Evolutionary conservation across 2,888 invertebrate species (phyloP).

Genomic region (Trichogramma evanescens): DNA sequence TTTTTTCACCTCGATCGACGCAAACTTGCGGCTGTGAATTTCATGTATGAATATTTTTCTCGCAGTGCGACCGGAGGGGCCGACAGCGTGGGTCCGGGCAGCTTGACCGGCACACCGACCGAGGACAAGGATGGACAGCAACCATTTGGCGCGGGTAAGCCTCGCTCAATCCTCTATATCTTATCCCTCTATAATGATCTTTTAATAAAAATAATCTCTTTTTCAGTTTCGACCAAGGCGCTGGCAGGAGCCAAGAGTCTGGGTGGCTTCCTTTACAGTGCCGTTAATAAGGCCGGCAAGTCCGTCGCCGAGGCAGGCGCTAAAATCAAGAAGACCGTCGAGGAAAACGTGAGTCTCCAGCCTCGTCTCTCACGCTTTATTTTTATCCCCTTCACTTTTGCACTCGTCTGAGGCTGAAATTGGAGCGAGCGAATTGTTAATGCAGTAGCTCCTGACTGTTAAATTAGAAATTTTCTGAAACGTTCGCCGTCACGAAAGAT

Average conservation of each 20-base stretch:
- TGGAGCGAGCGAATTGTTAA: no score
- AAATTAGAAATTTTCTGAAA: no score
- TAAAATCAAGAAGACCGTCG: slow-evolving; percentile 92
- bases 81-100: slow-evolving; percentile 72
- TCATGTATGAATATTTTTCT: no score
- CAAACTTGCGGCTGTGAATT: no score
- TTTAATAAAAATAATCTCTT: background rate
- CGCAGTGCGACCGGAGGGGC: slow-evolving; percentile 83
- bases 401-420: background rate
- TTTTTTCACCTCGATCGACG: no score
- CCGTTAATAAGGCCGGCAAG: slow-evolving; percentile 92
- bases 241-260: slow-evolving; percentile 84
- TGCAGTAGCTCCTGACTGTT: no score
- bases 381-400: background rate
- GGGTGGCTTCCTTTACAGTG: slow-evolving; percentile 88
- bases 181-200: no score
- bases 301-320: slow-evolving; percentile 83
- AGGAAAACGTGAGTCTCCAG: slow-evolving; percentile 74
- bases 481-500: no score
- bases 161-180: slow-evolving; percentile 13
- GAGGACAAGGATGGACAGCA: slow-evolving; percentile 70
- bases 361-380: background rate
- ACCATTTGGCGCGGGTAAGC: slow-evolving; percentile 64
- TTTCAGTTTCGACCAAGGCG: slow-evolving; percentile 78
- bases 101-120: slow-evolving; percentile 69